Base-by-base conservation (phyloP, 2,113 vertebrate species). In the Calidris pugnax region DNA sequence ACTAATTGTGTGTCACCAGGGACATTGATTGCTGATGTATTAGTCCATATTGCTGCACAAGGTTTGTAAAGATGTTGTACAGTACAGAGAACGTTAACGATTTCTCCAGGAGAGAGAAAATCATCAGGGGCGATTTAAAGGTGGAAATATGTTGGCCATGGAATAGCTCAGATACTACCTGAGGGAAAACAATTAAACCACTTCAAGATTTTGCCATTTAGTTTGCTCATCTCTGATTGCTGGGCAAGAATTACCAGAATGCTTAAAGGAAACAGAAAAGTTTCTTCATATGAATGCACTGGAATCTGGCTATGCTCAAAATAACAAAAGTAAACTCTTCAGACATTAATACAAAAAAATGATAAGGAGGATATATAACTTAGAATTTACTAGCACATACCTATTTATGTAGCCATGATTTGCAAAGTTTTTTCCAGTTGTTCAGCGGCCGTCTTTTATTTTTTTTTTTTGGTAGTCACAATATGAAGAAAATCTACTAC, bases 1-100 rank as follows among this genome's bases (percentile, higher is more conserved):
- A 13, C 1, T 55, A 43, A 63, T 4, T 1, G 1, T n/a, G 23
- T 51, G 18, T 62, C 72, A 1, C 30, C 32, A 20, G 28, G 23
- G 7, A 56, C 0, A 4, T 32, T 56, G 27, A 22, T 48, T 56
- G 18, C 12, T 82, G 33, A n/a, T 27, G 24, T 28, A 27, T 82
- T 68, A 57, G 14, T 33, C 74, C 22, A 27, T 24, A 16, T 13
- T 35, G 23, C 21, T 67, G 45, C 24, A 39, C 30, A 39, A 43
- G 14, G 14, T 53, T 71, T 87, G 14, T 27, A 28, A 41, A 66
- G 68, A 33, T 62, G 48, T 21, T 59, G 19, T 69, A n/a, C 28
- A 37, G 12, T 15, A 28, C n/a, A 60, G 53, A 64, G 53, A 91
- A 55, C 10, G 4, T 59, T 72, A 41, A 73, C 33, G 45, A 21